Evolutionary conservation across 2,113 vertebrate species (phyloP), one percentile per base, ranked within the genome.

Genomic region (Tragelaphus strepsiceros): DNA sequence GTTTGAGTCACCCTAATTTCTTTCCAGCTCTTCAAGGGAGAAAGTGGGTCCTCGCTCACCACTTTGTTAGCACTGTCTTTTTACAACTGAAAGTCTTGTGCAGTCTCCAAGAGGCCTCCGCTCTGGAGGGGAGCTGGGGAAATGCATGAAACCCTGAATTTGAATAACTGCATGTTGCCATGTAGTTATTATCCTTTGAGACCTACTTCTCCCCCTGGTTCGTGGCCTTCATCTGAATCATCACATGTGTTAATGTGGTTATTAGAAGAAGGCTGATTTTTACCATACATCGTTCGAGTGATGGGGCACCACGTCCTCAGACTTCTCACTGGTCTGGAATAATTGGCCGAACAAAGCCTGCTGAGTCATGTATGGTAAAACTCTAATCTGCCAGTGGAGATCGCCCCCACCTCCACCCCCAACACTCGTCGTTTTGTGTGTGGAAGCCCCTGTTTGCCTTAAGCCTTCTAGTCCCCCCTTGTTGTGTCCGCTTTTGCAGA

Each of bases 31-130:
- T 98, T 98, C 97, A 98, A 98, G 98, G 98, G 98, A 99, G 98
- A 98, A 99, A 98, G 98, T 13, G 98, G 94, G 99, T 99, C 99
- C 99, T 99, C 99, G 99, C 99, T 99, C 99, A 99, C 99, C 99
- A 99, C 99, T 99, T 90, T 99, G 99, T 99, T 99, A 99, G 99
- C 99, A 99, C 98, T 98, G 98, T 98, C 98, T 98, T 98, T 98
- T 98, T 96, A 89, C 92, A 97, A 97, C 96, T 96, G 97, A 98
- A 99, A 99, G 98, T 22, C 88, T 94, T 97, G 96, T 97, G 97
- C 97, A 88, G 78, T 96, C 94, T 97, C 95, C 82, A 92, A 96
- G 93, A 97, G 96, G 64, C 94, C 98, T 96, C 98, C 67, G 12
- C 96, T 97, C 98, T 6, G 61, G 91, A 98, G 97, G 96, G 98